Evolutionary conservation across 2,797 vertebrate species (phyloP), one percentile per base, ranked within the genome.

Genomic region (Vultur gryphus): DNA sequence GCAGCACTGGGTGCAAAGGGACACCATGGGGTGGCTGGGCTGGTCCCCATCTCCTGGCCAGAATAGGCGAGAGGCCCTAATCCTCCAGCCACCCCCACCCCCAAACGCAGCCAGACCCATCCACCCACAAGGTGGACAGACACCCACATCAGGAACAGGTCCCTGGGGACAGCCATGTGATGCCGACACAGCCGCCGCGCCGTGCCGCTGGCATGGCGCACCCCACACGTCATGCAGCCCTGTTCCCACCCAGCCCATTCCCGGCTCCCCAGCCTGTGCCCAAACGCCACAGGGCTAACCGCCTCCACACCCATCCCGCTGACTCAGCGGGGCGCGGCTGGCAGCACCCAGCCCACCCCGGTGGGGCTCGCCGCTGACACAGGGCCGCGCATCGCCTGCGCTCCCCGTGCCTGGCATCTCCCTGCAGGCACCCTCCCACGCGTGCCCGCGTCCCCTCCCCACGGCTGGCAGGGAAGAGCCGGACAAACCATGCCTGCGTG

Each of bases 341-440:
- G 58, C 51, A 41, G 88, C 84, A 26, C 72, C 67, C 61, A 29
- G 71, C 72, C 77, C 57, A 12, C 51, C 39, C 79, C 9, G 1
- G 16, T 10, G 69, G 52, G 13, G 48, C 44, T 48, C 9, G 6
- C 35, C 0, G 11, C 26, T 51, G 81, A 59, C 9, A 1, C 25
- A 29, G 43, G 44, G n/a, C 61, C 2, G 2, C 8, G 3, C 77
- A 11, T 39, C 5, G 2, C 44, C 51, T 2, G 0, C 2, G 3
- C 4, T 10, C 39, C 78, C 65, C 3, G 1, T 44, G 51, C 69
- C 59, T 23, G 0, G 18, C 88, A 29, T 18, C 62, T 46, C 48
- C 54, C 48, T 3, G 3, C 3, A 1, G 41, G 66, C 77, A 69
- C n/a, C 25, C 7, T 49, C 65, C 59, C n/a, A 76, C 5, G 0